Conservation (phyloP, 2,888 invertebrate genomes). For the Hermaeophaga mercurialis region DNA sequence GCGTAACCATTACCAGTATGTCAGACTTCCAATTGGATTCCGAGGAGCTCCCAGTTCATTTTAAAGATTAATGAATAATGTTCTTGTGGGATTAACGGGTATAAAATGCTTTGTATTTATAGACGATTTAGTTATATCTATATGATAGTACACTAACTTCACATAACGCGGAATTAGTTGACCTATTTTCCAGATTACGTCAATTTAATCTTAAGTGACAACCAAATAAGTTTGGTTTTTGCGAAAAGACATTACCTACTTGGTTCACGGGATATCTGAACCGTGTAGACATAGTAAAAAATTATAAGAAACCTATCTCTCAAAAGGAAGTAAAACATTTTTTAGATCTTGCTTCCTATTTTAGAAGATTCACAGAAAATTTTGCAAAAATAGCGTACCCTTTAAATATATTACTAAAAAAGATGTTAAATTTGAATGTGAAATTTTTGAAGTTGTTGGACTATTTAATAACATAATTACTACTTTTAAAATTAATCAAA, state of each 20-base stretch:
- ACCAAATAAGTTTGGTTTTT: slow-evolving; percentile 28
- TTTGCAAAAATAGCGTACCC: slow-evolving; percentile 18
- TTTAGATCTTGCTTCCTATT: slow-evolving; percentile 29
- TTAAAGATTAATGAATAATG: slow-evolving; percentile 28
- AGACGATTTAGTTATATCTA: slow-evolving; percentile 25
- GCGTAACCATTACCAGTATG: slow-evolving; percentile 33
- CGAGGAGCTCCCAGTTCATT: slow-evolving; percentile 28
- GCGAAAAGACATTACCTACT: slow-evolving; percentile 23
- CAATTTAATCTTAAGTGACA: slow-evolving; percentile 23
- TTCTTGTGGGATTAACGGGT: slow-evolving; percentile 22
- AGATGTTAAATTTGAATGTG: slow-evolving; percentile 20
- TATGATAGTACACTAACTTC: slow-evolving; percentile 22
- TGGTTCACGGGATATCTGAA: slow-evolving; percentile 26
- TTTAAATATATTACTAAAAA: slow-evolving; percentile 21
- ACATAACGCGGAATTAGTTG: slow-evolving; percentile 28
- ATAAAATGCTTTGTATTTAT: slow-evolving; percentile 27
- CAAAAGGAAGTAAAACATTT: slow-evolving; percentile 24
- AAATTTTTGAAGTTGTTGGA: no score
- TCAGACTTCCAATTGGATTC: slow-evolving; percentile 31
- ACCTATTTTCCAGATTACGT: slow-evolving; percentile 18
- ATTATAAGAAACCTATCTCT: slow-evolving; percentile 16
- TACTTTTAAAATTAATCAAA: no score
- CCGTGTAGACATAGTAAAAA: slow-evolving; percentile 16
- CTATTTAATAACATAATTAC: no score
- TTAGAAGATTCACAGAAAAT: slow-evolving; percentile 21